These are phyloP conservation scores for Hemicordylus capensis DNA, from an alignment of 2,113 vertebrate species.

Conservation along the genomic window DNA sequence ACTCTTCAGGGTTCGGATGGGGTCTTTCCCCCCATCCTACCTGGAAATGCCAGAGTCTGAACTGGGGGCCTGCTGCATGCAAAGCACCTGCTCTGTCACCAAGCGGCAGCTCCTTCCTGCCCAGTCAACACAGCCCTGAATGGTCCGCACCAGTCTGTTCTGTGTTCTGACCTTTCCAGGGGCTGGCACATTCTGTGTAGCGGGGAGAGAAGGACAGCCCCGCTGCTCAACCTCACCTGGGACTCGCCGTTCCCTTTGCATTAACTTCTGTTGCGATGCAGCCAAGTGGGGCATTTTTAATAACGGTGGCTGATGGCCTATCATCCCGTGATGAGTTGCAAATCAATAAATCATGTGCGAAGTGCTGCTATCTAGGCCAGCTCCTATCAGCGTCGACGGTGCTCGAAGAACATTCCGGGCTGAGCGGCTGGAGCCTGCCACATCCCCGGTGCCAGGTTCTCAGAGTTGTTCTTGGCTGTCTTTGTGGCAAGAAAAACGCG, in stretches of 20 bases:
- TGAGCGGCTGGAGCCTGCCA: not conserved
- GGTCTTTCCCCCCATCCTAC: too few species aligned
- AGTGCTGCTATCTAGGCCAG: slow-evolving; percentile 29
- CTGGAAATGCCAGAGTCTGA: too few species aligned
- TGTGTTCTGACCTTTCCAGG: not conserved
- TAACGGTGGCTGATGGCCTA: slow-evolving; percentile 20
- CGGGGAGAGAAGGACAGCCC: not conserved
- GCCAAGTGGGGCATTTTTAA: slow-evolving; percentile 24
- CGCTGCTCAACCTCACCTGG: slow-evolving; percentile 7
- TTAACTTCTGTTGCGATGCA: slow-evolving; percentile 4
- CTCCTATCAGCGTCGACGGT: not conserved
- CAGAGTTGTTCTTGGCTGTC: slow-evolving; percentile 3
- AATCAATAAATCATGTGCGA: slow-evolving; percentile 35
- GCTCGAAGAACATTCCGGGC: not conserved
- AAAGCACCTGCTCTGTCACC: too few species aligned
- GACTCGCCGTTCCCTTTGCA: not conserved
- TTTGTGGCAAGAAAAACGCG: not conserved
- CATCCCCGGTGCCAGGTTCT: not conserved
- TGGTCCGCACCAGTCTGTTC: not conserved
- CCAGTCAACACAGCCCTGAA: too few species aligned
- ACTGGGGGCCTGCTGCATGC: too few species aligned
- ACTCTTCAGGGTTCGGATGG: too few species aligned
- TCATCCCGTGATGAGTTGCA: slow-evolving; percentile 25
- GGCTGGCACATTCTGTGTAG: not conserved
- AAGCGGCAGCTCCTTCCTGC: too few species aligned